Evolutionary conservation across 2,797 vertebrate species (phyloP).

Genomic region (Clamator glandarius): DNA sequence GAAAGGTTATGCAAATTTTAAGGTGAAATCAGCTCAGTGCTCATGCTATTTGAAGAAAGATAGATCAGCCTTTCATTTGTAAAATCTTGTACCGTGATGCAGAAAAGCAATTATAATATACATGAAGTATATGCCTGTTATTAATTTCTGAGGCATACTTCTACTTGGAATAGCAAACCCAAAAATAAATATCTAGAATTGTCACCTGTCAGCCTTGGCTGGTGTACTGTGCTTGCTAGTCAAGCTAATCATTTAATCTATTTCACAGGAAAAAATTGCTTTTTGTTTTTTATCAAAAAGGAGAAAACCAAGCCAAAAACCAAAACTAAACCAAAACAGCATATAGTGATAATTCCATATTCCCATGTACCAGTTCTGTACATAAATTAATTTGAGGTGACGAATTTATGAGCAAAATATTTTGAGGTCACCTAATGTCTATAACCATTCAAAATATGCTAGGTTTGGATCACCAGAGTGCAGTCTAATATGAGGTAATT

Average conservation of each 20-base stretch:
- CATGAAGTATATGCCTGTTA: background rate
- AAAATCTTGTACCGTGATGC: background rate
- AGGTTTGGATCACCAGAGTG: background rate
- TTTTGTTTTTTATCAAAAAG: background rate
- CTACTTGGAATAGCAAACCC: background rate
- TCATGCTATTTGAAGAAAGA: background rate
- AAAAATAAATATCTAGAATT: background rate
- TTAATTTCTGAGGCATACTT: background rate
- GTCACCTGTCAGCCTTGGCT: background rate
- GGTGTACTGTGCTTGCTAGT: background rate
- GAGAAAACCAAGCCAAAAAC: accelerated
- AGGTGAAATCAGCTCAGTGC: background rate
- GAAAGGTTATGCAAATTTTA: background rate
- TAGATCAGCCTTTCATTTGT: background rate
- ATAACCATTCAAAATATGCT: background rate
- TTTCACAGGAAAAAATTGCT: background rate
- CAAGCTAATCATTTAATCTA: background rate
- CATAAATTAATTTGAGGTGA: background rate
- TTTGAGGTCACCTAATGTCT: background rate
- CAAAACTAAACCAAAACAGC: background rate
- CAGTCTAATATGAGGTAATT: background rate
- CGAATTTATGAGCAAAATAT: background rate
- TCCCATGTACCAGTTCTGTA: background rate
- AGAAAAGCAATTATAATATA: slow-evolving; percentile 5
- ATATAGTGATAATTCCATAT: background rate